These are phyloP conservation scores for Leptocoma aspasia DNA, from an alignment of 2,113 vertebrate genomes.

Conservation along the genomic window DNA sequence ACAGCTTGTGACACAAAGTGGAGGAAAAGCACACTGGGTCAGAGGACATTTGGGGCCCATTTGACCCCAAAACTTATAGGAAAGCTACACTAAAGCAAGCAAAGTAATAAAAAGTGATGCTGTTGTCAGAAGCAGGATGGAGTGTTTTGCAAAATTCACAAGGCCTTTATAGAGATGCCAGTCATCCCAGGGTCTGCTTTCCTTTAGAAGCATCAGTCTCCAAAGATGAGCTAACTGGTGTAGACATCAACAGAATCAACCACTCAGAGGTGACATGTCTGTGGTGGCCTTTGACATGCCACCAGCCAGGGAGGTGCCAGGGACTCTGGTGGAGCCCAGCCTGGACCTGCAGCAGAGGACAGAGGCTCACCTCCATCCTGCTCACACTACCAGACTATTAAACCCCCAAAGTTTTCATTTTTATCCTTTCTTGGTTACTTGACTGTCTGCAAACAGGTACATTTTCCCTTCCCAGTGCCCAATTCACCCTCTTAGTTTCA, in stretches of 20 bases:
- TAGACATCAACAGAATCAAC: neutral
- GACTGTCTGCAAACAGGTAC: neutral
- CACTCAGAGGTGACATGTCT: accelerated
- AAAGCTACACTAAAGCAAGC: neutral
- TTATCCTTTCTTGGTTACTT: neutral
- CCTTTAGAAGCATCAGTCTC: neutral
- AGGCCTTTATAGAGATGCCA: neutral
- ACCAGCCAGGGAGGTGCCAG: neutral
- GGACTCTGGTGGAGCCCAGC: neutral
- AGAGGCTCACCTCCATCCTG: neutral
- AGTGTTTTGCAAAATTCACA: neutral
- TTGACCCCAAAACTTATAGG: neutral
- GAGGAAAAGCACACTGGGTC: neutral
- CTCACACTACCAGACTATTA: neutral
- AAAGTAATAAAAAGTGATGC: neutral
- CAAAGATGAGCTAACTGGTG: neutral
- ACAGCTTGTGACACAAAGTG: neutral
- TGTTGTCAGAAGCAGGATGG: neutral
- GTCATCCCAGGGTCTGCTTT: neutral
- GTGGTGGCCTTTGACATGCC: accelerated
- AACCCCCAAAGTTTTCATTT: neutral
- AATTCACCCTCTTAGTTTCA: neutral
- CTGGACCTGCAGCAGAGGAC: neutral
- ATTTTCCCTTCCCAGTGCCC: neutral
- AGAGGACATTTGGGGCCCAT: neutral